Percentiles rank a stretch among this genome's conserved stretches.
Evolutionary conservation across 2,888 invertebrate genomes (phyloP).

Genomic region (Ypsolopha scabrella): DNA sequence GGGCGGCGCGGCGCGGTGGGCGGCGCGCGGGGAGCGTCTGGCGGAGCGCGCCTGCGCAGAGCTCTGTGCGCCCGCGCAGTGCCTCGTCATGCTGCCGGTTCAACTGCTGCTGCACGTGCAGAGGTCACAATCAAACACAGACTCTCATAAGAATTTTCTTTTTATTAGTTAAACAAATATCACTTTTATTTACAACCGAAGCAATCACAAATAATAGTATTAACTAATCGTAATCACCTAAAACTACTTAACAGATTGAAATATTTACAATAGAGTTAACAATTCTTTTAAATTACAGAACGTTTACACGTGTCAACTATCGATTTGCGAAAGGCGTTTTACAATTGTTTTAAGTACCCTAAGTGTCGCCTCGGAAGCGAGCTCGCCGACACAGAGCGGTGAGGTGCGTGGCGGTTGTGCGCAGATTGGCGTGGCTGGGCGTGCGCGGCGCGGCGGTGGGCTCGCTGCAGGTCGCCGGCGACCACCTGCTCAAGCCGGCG

Average conservation of each 20-base stretch:
- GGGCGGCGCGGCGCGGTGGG: conserved; percentile 1
- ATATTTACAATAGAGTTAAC: conserved; percentile 67
- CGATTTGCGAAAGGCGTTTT: conserved; percentile 9
- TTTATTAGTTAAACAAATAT: conserved; percentile 67
- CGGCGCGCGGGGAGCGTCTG: background rate
- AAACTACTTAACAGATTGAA: conserved; percentile 68
- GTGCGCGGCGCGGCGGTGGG: conserved; percentile 7
- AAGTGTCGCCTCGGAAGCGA: background rate
- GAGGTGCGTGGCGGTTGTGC: conserved; percentile 17
- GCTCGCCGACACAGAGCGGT: background rate
- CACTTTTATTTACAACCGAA: conserved; percentile 70
- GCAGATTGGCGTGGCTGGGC: conserved; percentile 1
- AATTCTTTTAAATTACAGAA: conserved; percentile 36
- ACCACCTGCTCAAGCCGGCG: conserved; percentile 70
- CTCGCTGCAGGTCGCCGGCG: conserved; percentile 46
- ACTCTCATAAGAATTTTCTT: background rate
- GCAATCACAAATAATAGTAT: conserved; percentile 65
- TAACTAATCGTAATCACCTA: conserved; percentile 64
- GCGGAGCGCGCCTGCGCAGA: conserved; percentile 5
- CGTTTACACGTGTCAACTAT: conserved; percentile 20
- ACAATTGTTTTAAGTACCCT: background rate
- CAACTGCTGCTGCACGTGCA: conserved; percentile 73
- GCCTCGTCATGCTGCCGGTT: conserved; percentile 69
- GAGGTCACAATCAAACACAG: background rate
- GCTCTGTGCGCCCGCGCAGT: conserved; percentile 60